Base-by-base conservation (phyloP, 2,888 invertebrate genomes). In the Cynaeus angustus region DNA sequence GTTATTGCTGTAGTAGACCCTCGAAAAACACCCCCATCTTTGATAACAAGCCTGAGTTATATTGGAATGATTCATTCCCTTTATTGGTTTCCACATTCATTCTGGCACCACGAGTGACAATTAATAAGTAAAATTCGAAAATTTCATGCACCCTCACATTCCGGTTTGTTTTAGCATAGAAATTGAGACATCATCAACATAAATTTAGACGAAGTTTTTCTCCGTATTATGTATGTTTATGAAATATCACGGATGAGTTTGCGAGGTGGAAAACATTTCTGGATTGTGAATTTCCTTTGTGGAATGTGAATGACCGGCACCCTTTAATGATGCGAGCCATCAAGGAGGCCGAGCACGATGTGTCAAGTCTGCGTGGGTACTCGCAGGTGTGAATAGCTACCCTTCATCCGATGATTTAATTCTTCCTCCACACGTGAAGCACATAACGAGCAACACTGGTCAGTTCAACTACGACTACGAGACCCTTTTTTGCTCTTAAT, bases 31-130 rank as follows among this genome's bases (percentile, higher is more conserved):
- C 41, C 50, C 66, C 59, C 14, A 13, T 16, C 33, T 8, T 16
- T 56, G 55, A 55, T 48, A 70, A 70, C 46, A 50, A 48, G 45
- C 41, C 28, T 41, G 50, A n/a, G 61, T 50, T 70, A 62, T 56
- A 56, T 56, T 67, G 48, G 58, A 68, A 52, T 71, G 71, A 71
- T 55, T 71, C 71, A 71, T 68, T 64, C 71, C 21, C 14, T 68
- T 71, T 71, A 71, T 71, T 71, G 71, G 65, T 71, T 70, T 71
- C 52, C 70, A 62, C 67, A 64, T 67, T 58, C 64, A 41, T 55
- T 21, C 28, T 59, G n/a, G 30, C 59, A 46, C 45, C 59, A 59
- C 46, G 46, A 59, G 46, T 68, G 64, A 48, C 64, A 52, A 52
- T 64, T 43, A 64, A 64, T 64, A 41, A 41, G 14, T 56, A 50